A percentile compares a stretch with the other conserved stretches of the same genome.
Evolutionary conservation across 2,113 vertebrate species (phyloP).

Genomic region (Thymallus thymallus): DNA sequence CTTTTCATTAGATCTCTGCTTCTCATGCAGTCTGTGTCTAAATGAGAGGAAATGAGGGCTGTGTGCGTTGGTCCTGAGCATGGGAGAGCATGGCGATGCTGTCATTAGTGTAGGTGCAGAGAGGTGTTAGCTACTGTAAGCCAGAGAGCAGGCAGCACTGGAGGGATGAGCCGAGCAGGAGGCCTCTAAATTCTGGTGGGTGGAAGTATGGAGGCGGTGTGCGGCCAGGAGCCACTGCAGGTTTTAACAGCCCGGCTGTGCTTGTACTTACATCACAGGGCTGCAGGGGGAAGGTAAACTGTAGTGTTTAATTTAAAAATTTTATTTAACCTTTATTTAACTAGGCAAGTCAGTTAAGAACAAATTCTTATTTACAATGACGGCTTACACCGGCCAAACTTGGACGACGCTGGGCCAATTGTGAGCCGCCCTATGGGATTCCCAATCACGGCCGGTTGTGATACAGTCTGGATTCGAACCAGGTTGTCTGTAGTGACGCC

Average conservation of each 20-base stretch:
- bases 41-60: conserved; percentile 56
- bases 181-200: conserved; percentile 62
- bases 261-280: too few relatives aligned
- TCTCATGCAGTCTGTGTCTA: neutral
- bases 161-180: conserved; percentile 59
- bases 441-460: too few relatives aligned
- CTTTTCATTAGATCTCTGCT: neutral
- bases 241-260: conserved; percentile 24
- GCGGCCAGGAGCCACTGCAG: conserved; percentile 38
- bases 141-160: conserved; percentile 22
- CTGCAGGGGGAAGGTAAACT: too few relatives aligned
- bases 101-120: conserved; percentile 57
- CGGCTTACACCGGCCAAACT: too few relatives aligned
- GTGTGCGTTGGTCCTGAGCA: conserved; percentile 43
- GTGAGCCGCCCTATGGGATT: too few relatives aligned
- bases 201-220: conserved; percentile 40
- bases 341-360: too few relatives aligned
- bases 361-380: too few relatives aligned
- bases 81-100: conserved; percentile 26
- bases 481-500: too few relatives aligned
- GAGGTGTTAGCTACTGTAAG: conserved; percentile 29
- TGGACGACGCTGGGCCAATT: too few relatives aligned
- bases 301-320: neutral
- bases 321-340: too few relatives aligned
- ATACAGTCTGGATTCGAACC: too few relatives aligned